Conservation (phyloP, 2,888 invertebrate genomes). For the Panzeria rudis region DNA sequence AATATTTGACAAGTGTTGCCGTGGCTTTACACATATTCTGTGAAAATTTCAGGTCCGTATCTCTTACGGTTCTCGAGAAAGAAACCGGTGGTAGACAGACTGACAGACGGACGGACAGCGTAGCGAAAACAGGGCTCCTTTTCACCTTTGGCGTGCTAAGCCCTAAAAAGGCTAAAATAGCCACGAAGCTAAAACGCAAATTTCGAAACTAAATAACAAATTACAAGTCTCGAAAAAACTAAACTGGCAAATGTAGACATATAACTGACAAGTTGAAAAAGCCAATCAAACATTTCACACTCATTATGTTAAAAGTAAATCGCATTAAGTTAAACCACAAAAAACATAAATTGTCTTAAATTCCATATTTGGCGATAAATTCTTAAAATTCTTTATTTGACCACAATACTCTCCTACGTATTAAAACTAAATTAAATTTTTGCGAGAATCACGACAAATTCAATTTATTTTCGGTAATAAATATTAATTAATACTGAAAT, state of each 20-base stretch:
- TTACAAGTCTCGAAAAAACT: too few relatives aligned
- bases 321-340: background rate
- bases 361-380: constrained; percentile 21
- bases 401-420: background rate
- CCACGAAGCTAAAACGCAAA: too few relatives aligned
- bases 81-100: too few relatives aligned
- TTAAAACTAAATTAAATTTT: background rate
- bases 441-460: constrained; percentile 15
- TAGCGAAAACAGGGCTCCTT: too few relatives aligned
- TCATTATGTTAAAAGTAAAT: background rate
- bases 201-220: too few relatives aligned
- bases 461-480: constrained; percentile 19
- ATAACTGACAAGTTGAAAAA: background rate
- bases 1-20: too few relatives aligned
- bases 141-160: too few relatives aligned
- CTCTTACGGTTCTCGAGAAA: too few relatives aligned
- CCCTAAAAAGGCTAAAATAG: too few relatives aligned
- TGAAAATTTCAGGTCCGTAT: too few relatives aligned
- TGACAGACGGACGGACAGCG: too few relatives aligned
- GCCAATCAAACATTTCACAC: background rate
- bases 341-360: constrained; percentile 28
- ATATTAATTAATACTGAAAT: constrained; percentile 33
- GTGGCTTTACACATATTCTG: too few relatives aligned
- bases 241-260: background rate
- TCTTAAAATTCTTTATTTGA: constrained; percentile 30